Percentiles rank a stretch among this genome's conserved stretches.
phyloP scores from a whole-genome alignment of 2,888 invertebrate species.

The Pegoplata infirma region DNA sequence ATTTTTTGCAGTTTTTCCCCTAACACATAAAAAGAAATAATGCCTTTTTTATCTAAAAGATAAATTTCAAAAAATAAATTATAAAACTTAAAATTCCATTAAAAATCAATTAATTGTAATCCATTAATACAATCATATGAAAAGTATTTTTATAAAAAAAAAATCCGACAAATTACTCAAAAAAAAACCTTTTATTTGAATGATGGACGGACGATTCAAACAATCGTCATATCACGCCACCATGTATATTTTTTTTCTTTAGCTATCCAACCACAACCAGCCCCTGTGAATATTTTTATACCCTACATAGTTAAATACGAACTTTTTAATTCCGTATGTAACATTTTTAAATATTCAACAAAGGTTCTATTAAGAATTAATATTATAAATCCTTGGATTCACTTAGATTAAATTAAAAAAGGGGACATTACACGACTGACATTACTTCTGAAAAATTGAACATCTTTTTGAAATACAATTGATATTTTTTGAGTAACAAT shows the following conservation, averaged over 20 bases:
- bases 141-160: not conserved
- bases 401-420: no score
- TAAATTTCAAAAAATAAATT: slow-evolving; percentile 4
- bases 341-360: no score
- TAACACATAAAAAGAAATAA: no score
- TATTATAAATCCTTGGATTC: no score
- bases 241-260: no score
- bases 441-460: no score
- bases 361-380: no score
- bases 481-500: no score
- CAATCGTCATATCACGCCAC: slow-evolving; percentile 22
- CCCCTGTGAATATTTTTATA: not conserved
- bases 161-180: not conserved
- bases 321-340: no score
- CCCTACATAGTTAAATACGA: no score
- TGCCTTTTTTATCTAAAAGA: not conserved
- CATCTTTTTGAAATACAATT: no score
- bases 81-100: slow-evolving; percentile 27
- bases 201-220: slow-evolving; percentile 1
- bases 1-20: not conserved
- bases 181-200: slow-evolving; percentile 4
- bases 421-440: no score
- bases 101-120: slow-evolving; percentile 30
- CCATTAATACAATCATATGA: slow-evolving; percentile 25
- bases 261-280: not conserved